Evolutionary conservation across 1,140 invertebrate genomes (phyloP).

Genomic region (Drosophila murphyi): DNA sequence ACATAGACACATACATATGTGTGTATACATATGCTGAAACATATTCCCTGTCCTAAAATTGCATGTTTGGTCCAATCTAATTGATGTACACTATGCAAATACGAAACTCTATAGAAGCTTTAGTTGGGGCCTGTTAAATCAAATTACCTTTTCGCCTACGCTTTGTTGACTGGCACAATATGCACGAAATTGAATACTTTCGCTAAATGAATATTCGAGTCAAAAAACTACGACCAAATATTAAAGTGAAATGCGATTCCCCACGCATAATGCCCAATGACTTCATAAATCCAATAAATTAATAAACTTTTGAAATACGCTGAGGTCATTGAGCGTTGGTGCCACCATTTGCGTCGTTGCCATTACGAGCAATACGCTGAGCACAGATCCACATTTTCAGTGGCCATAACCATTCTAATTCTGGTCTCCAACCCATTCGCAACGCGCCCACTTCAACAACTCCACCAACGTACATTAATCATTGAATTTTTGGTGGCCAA

Average conservation of each 20-base stretch:
- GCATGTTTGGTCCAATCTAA: conserved; percentile 13
- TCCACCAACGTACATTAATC: conserved; percentile 75
- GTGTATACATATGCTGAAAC: background rate
- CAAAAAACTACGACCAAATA: background rate
- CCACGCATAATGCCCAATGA: conserved; percentile 77
- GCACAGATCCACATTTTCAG: conserved; percentile 27
- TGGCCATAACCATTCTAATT: conserved; percentile 6
- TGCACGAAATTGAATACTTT: conserved; percentile 74
- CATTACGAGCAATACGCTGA: conserved; percentile 19
- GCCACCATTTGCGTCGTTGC: conserved; percentile 31
- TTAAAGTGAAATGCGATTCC: conserved; percentile 60
- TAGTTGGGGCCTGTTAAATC: conserved; percentile 62
- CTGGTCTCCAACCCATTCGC: conserved; percentile 63
- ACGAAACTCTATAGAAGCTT: conserved; percentile 4
- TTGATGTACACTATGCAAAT: conserved; percentile 42
- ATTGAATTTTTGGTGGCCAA: conserved; percentile 82
- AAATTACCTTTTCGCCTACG: conserved; percentile 61
- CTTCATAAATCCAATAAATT: conserved; percentile 82
- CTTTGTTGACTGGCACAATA: conserved; percentile 33
- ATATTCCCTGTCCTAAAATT: conserved; percentile 14
- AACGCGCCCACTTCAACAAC: conserved; percentile 69
- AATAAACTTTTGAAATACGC: conserved; percentile 82
- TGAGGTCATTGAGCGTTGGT: conserved; percentile 71
- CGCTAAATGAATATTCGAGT: conserved; percentile 55
- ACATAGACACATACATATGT: background rate